Conservation (phyloP, 2,888 invertebrate genomes). For the Drosophila lacicola region DNA sequence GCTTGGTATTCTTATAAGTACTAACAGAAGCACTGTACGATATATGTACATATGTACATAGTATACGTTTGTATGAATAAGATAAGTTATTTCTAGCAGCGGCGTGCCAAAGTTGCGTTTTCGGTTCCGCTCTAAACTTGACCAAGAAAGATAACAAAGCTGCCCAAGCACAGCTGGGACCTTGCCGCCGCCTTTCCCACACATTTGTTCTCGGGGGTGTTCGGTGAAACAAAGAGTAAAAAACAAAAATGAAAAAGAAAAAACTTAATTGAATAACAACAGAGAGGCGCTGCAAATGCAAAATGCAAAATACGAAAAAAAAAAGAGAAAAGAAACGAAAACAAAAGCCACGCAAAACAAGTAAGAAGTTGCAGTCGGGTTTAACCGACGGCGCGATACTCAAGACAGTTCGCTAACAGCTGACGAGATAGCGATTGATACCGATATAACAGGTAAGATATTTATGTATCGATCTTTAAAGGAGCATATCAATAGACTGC, state of each 20-base stretch:
- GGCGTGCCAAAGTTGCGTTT: slow-evolving; percentile 41
- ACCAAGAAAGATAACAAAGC: slow-evolving; percentile 22
- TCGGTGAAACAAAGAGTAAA: background rate
- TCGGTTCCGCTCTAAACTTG: slow-evolving; percentile 45
- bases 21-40: too few species aligned
- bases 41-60: background rate
- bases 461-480: too few species aligned
- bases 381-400: too few species aligned
- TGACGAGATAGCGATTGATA: too few species aligned
- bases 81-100: slow-evolving; percentile 10
- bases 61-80: background rate
- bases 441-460: too few species aligned
- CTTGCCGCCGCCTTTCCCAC: slow-evolving; percentile 12
- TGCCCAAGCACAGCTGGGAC: background rate
- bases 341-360: slow-evolving; percentile 21
- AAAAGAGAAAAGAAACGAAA: slow-evolving; percentile 1
- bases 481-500: too few species aligned
- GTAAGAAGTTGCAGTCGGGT: slow-evolving; percentile 1
- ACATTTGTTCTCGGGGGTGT: slow-evolving; percentile 22
- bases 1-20: too few species aligned
- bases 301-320: background rate
- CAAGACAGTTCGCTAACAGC: too few species aligned
- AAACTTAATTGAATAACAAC: slow-evolving; percentile 68
- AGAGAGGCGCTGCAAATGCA: slow-evolving; percentile 59
- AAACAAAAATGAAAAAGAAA: slow-evolving; percentile 15